Evolutionary conservation across 2,797 vertebrate species (phyloP).

Genomic region (Intellagama lesueurii): DNA sequence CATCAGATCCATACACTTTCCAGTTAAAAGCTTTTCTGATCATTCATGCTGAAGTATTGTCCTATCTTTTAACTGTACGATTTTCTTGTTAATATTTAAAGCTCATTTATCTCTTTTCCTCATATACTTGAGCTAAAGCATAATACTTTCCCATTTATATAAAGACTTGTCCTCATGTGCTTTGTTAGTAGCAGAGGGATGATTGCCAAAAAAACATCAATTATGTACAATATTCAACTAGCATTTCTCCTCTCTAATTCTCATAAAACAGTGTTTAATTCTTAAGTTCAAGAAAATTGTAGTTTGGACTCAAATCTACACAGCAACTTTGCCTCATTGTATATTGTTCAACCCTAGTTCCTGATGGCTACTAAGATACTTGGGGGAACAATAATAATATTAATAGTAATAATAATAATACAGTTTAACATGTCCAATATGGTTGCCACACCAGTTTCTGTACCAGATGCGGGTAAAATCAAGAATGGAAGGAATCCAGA

Average conservation of each 20-base stretch:
- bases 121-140: constrained; percentile 55
- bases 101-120: constrained; percentile 63
- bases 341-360: background rate
- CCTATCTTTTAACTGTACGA: constrained; percentile 32
- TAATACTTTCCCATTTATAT: constrained; percentile 62
- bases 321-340: background rate
- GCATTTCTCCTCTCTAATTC: background rate
- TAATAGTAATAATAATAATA: too few relatives aligned
- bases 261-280: background rate
- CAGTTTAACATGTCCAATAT: background rate
- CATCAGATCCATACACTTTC: constrained; percentile 45
- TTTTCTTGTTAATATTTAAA: constrained; percentile 74
- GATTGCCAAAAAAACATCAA: background rate
- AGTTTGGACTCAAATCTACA: background rate
- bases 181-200: constrained; percentile 29
- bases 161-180: constrained; percentile 41
- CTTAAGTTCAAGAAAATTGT: background rate
- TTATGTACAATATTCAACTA: background rate
- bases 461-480: background rate
- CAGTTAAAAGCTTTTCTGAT: constrained; percentile 69
- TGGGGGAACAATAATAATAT: too few relatives aligned
- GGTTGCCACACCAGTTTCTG: background rate
- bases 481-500: background rate
- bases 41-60: constrained; percentile 56
- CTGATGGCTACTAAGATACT: background rate